These are phyloP conservation scores for Lumbricus terrestris DNA, from an alignment of 2,888 invertebrate species.

Conservation along the genomic window DNA sequence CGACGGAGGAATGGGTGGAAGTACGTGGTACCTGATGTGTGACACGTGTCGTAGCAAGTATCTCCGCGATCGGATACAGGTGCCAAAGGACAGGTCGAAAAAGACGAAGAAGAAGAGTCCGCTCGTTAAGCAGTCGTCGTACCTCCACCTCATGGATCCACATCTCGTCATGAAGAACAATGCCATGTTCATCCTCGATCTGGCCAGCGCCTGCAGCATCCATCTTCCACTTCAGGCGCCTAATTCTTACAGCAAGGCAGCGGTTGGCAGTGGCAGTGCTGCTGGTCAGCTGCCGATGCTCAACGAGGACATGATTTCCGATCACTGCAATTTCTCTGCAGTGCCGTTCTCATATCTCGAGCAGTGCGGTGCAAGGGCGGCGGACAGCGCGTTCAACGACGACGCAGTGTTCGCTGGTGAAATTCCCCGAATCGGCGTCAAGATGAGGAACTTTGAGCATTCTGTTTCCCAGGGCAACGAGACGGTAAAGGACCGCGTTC, in stretches of 20 bases:
- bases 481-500: neutral
- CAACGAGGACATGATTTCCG: conserved; percentile 52
- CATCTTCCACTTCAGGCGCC: conserved; percentile 46
- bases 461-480: conserved; percentile 14
- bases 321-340: conserved; percentile 51
- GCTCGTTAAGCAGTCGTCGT: conserved; percentile 19
- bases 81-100: conserved; percentile 57
- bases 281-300: conserved; percentile 44
- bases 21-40: conserved; percentile 88
- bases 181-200: conserved; percentile 85
- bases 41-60: conserved; percentile 83
- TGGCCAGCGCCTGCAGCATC: conserved; percentile 74
- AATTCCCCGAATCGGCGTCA: neutral
- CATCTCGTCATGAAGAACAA: conserved; percentile 85
- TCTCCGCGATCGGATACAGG: conserved; percentile 59
- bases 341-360: conserved; percentile 53
- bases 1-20: conserved; percentile 75
- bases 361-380: conserved; percentile 49
- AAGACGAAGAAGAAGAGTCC: conserved; percentile 35
- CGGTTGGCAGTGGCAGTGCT: neutral
- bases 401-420: conserved; percentile 52
- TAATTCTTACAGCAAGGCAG: conserved; percentile 15
- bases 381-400: conserved; percentile 57
- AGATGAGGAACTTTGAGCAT: conserved; percentile 20
- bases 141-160: conserved; percentile 52